phyloP scores from a whole-genome alignment of 2,888 invertebrate genomes.

The Dorcus parallelipipedus region DNA sequence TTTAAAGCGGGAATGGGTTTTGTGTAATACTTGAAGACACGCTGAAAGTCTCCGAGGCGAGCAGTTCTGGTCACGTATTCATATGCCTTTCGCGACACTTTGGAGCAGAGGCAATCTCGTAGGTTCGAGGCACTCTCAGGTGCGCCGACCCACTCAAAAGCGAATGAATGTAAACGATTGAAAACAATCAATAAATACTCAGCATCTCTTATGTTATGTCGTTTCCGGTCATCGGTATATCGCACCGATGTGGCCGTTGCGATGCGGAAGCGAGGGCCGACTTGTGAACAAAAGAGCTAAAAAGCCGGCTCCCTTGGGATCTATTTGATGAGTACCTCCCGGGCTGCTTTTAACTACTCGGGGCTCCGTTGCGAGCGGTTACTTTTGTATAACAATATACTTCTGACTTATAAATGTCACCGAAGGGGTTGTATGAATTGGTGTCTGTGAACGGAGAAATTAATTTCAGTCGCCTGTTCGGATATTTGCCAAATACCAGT shows the following conservation, averaged over 20 bases:
- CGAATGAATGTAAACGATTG: constrained; percentile 39
- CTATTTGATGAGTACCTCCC: constrained; percentile 46
- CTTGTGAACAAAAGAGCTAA: constrained; percentile 38
- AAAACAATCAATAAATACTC: constrained; percentile 39
- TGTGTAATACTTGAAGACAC: too few relatives aligned
- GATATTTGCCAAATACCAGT: constrained; percentile 47
- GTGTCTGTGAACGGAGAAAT: constrained; percentile 47
- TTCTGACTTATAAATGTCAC: constrained; percentile 50
- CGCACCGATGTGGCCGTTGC: neutral
- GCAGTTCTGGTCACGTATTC: constrained; percentile 26
- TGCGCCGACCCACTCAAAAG: constrained; percentile 35
- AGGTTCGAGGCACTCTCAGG: constrained; percentile 34
- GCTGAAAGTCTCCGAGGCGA: neutral
- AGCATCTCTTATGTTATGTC: constrained; percentile 17
- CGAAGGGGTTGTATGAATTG: constrained; percentile 48
- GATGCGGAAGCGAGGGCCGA: constrained; percentile 18
- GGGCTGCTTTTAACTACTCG: constrained; percentile 48
- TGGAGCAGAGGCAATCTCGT: constrained; percentile 33
- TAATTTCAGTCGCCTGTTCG: constrained; percentile 47
- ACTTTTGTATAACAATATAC: constrained; percentile 49
- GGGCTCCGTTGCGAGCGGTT: constrained; percentile 43
- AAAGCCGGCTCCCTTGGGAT: constrained; percentile 42
- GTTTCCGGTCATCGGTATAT: neutral
- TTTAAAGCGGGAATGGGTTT: too few relatives aligned
- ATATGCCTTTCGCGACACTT: constrained; percentile 29